Evolutionary conservation across 2,888 invertebrate species (phyloP).

Genomic region (Macrophya alboannulata): DNA sequence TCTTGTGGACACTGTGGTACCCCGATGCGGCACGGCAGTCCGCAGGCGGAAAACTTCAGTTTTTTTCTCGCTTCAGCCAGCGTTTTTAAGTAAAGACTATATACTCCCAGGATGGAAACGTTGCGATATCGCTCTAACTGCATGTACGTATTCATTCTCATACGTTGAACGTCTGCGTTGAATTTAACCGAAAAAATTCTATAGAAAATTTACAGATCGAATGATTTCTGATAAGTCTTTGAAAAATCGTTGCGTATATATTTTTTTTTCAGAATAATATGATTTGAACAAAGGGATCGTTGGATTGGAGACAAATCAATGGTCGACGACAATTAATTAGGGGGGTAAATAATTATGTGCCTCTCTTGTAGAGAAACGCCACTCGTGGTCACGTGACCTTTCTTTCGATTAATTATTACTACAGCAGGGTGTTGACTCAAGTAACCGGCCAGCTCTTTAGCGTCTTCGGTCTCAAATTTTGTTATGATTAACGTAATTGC

Average conservation of each 20-base stretch:
- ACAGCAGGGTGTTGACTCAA: background rate
- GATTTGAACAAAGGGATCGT: background rate
- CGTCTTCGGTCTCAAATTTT: background rate
- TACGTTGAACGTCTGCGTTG: background rate
- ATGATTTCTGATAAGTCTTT: background rate
- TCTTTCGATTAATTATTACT: constrained; percentile 33
- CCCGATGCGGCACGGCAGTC: background rate
- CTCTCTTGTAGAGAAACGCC: background rate
- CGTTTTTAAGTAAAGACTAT: background rate
- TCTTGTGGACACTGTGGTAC: constrained; percentile 53
- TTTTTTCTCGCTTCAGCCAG: background rate
- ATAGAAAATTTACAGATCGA: background rate
- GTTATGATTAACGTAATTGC: constrained; percentile 29
- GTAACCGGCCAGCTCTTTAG: constrained; percentile 1
- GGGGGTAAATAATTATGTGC: constrained; percentile 10
- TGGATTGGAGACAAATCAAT: background rate
- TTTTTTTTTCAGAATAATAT: background rate
- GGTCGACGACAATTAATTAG: background rate
- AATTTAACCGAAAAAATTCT: background rate
- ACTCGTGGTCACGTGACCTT: constrained; percentile 3
- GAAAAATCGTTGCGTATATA: background rate
- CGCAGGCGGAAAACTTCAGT: constrained; percentile 5
- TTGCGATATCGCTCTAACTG: background rate
- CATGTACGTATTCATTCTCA: background rate
- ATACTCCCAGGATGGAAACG: constrained; percentile 21